Percentiles rank a stretch among this genome's conserved stretches.
These are phyloP conservation scores for Cotesia chilonis DNA, from an alignment of 1,140 invertebrate genomes.

Conservation along the genomic window DNA sequence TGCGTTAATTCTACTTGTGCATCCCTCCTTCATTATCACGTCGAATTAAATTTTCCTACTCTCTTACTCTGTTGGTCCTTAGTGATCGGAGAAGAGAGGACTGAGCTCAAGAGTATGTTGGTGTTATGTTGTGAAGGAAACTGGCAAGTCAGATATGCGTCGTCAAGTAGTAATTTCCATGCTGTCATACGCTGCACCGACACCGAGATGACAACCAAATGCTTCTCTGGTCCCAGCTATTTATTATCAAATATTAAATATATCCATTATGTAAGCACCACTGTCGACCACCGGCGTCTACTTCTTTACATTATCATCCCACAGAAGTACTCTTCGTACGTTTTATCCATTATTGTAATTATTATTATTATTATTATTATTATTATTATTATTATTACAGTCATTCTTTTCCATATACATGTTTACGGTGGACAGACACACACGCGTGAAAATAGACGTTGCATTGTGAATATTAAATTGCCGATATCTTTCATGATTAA, in stretches of 20 bases:
- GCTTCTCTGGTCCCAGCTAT: no score
- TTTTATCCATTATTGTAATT: neutral
- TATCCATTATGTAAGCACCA: neutral
- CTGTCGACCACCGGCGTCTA: conserved; percentile 10
- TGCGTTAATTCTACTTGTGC: conserved; percentile 5
- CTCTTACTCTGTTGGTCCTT: no score
- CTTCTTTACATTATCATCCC: conserved; percentile 16
- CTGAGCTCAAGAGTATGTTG: no score
- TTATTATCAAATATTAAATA: neutral
- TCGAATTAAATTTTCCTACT: no score
- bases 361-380: conserved; percentile 8
- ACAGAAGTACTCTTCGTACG: neutral
- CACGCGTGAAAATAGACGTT: no score
- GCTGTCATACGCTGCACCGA: conserved; percentile 50
- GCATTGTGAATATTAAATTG: no score
- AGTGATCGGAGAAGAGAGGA: neutral
- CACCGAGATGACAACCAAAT: conserved; percentile 10
- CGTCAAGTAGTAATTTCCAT: conserved; percentile 57
- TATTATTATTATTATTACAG: no score
- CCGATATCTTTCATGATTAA: no score
- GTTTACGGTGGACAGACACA: no score
- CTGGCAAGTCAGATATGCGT: conserved; percentile 49
- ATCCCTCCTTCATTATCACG: neutral
- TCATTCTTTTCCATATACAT: neutral
- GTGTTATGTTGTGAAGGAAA: neutral